Base-by-base conservation (phyloP, 2,113 vertebrate genomes). In the Burhinus oedicnemus region DNA sequence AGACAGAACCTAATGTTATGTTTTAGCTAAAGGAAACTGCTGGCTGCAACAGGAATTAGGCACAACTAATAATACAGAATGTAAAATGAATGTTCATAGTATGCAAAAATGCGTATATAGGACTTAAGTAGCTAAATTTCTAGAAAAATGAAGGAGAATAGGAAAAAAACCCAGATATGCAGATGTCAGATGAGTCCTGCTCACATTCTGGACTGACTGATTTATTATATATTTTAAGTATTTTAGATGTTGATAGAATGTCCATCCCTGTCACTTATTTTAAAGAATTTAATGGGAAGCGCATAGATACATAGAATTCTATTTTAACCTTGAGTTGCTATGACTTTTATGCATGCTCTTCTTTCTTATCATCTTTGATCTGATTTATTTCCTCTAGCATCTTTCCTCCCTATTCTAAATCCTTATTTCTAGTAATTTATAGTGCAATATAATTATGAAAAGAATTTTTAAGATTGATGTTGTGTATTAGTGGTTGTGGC, bases 391-490 rank as follows among this genome's bases (percentile, higher is more conserved):
- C 58, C 45, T 93, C 25, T 66, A 66, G 6, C 61, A 85, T 61
- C 26, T 95, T 93, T 86, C 83, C 40, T 89, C 34, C 34, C 27
- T 26, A 16, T 83, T 82, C 36, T 85, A 90, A 95, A 90, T 79
- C 30, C 66, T 93, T 90, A 90, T 90, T 96, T 95, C 36, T 29
- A 61, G 20, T 83, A 91, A 95, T 96, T 90, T 93, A 81, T 91
- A 81, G 69, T 47, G 34, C 44, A 74, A 57, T 81, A 72, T 60
- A 84, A 82, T 87, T 89, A 57, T 61, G 20, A 86, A 96, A 91
- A 90, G 6, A 82, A 71, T 61, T 84, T 78, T 70, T 64, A 49
- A 47, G 55, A 64, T 74, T 92, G 78, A 84, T 89, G 40, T 26
- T 47, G n/a, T 32, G 21, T 38, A 49, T 90, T 93, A 90, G 55